Evolutionary conservation across 2,888 invertebrate genomes (phyloP).

Genomic region (Siphlonurus alternatus): DNA sequence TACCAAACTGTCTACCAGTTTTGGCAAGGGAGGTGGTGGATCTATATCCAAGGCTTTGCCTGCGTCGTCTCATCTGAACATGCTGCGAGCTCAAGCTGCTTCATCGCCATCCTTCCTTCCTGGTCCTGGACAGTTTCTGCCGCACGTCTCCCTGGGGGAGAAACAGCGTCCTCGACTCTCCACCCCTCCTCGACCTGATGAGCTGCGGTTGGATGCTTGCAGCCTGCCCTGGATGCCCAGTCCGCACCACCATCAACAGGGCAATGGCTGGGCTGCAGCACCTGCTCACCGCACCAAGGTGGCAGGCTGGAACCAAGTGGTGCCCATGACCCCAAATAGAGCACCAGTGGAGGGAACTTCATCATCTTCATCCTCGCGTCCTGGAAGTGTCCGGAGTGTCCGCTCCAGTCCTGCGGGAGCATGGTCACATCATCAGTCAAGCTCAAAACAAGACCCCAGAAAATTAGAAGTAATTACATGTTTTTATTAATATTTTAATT

Average conservation of each 20-base stretch:
- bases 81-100: conserved; percentile 7
- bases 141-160: neutral
- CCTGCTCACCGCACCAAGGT: neutral
- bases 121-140: neutral
- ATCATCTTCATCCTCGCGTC: neutral
- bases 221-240: conserved; percentile 5
- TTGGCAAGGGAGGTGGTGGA: conserved; percentile 4
- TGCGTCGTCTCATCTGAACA: conserved; percentile 13
- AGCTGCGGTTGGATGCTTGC: neutral
- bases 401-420: conserved; percentile 10
- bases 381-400: conserved; percentile 10
- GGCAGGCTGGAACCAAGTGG: conserved; percentile 1
- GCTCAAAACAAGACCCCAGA: conserved; percentile 11
- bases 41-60: conserved; percentile 5
- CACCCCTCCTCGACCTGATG: neutral
- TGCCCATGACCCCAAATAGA: conserved; percentile 4
- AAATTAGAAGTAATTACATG: conserved; percentile 12
- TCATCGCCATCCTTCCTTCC: conserved; percentile 6
- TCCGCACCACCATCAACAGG: neutral
- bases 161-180: neutral
- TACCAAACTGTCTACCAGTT: conserved; percentile 13
- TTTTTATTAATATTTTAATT: neutral
- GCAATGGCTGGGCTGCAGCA: neutral
- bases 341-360: neutral
- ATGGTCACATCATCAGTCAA: conserved; percentile 12